Base-by-base conservation (phyloP, 2,888 invertebrate species). In the Caenorhabditis panamensis region DNA sequence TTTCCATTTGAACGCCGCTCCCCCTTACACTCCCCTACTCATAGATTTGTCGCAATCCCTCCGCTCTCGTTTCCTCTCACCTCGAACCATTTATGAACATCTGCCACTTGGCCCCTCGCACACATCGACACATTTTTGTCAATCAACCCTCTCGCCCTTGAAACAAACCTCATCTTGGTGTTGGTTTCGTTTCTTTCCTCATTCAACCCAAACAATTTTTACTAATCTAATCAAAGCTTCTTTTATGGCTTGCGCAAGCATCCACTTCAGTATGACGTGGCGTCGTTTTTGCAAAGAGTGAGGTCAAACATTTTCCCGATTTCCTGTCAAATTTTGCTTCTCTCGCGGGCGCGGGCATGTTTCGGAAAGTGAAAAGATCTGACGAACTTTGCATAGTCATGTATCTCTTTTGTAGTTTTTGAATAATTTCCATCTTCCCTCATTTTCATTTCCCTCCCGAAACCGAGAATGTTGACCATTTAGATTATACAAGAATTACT, bases 21-120 rank as follows among this genome's bases (percentile, higher is more conserved):
- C 73, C 37, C 41, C n/a, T n/a, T 41, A 6, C 41, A 11, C 41
- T 31, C 2, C 16, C 59, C 37, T 24, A 22, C 37, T 59, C 58
- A 49, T 61, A 64, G 61, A 75, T 66, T 75, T 75, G 73, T 73
- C 37, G 53, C 73, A 64, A 73, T 24, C 61, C 47, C 18, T 1
- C 63, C 28, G 26, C 49, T 73, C 51, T 66, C 66, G 58, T 37
- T 73, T 66, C 59, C 53, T 66, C 64, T 67, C 75, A 75, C 75
- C 66, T 67, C 66, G 47, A 75, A 75, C 75, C 75, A 24, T 66
- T 75, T 59, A 75, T 75, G 66, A 67, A 75, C 75, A 75, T 75
- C 75, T 75, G 75, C 66, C 66, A 61, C 66, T 75, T 67, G 47
- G 18, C 66, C 58, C 59, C 72, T 16, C 31, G 31, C 47, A 56